These are phyloP conservation scores for Chrysodeixis includens DNA, from an alignment of 2,888 invertebrate species.

Conservation along the genomic window DNA sequence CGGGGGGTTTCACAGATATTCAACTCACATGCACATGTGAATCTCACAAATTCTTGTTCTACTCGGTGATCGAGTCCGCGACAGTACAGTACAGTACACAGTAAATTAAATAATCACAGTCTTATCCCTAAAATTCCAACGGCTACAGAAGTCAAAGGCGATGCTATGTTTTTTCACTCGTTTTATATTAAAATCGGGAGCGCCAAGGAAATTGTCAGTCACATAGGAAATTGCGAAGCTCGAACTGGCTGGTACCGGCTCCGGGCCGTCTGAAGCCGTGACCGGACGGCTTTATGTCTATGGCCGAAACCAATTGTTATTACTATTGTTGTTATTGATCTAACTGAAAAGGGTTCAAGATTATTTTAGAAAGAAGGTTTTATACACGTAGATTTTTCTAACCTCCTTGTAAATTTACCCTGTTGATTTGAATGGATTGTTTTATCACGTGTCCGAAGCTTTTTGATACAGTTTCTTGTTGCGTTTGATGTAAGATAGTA, in stretches of 20 bases:
- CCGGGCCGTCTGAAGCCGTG: slow-evolving; percentile 65
- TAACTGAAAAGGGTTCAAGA: not conserved
- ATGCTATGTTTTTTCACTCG: slow-evolving; percentile 83
- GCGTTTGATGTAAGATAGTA: too few species aligned
- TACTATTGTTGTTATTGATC: slow-evolving; percentile 42
- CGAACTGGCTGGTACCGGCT: slow-evolving; percentile 65
- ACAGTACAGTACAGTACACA: too few species aligned
- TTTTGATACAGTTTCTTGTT: too few species aligned
- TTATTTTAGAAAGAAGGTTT: not conserved
- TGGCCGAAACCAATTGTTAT: slow-evolving; percentile 44
- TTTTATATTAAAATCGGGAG: slow-evolving; percentile 88
- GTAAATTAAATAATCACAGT: not conserved
- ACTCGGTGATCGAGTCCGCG: too few species aligned
- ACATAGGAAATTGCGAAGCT: slow-evolving; percentile 87
- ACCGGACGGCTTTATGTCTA: slow-evolving; percentile 71
- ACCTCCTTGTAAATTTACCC: too few species aligned
- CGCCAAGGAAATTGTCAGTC: slow-evolving; percentile 88
- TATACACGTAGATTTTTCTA: too few species aligned
- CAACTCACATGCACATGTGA: too few species aligned
- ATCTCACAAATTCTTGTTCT: too few species aligned
- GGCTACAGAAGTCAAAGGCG: slow-evolving; percentile 68
- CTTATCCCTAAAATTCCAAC: slow-evolving; percentile 64
- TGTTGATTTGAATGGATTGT: too few species aligned
- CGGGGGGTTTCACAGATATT: too few species aligned
- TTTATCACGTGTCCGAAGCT: too few species aligned